Percentiles rank a stretch among this genome's conserved stretches.
phyloP scores from a whole-genome alignment of 2,113 vertebrate species.

The Arvicanthis niloticus region DNA sequence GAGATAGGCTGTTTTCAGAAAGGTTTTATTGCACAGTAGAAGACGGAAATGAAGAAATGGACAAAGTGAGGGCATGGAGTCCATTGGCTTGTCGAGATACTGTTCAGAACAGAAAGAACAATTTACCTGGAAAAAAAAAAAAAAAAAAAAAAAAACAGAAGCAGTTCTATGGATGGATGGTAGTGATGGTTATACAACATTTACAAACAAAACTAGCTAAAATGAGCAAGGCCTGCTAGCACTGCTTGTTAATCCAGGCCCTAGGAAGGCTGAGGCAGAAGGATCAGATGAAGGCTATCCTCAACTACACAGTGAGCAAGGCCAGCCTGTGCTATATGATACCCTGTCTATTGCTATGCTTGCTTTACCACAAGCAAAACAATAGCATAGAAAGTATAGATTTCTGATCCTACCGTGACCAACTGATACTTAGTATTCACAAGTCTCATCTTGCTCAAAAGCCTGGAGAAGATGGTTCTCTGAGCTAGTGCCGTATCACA shows the following conservation, averaged over 20 bases:
- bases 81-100: not conserved
- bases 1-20: constrained; percentile 19
- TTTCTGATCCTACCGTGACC: not conserved
- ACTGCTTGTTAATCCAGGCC: too few species aligned
- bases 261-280: not conserved
- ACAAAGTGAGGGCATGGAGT: not conserved
- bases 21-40: not conserved
- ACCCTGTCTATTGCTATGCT: not conserved
- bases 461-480: not conserved
- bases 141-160: not conserved
- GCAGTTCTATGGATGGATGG: not conserved
- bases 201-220: not conserved
- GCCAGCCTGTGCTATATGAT: not conserved
- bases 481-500: not conserved
- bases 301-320: not conserved
- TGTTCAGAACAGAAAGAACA: not conserved
- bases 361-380: not conserved
- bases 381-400: not conserved
- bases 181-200: not conserved
- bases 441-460: not conserved
- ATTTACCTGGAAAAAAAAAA: not conserved
- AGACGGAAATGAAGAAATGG: not conserved
- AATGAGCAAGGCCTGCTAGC: not conserved
- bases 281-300: not conserved
- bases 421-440: not conserved